Conservation (phyloP, 2,888 invertebrate species). For the Herminia tarsipennalis region DNA sequence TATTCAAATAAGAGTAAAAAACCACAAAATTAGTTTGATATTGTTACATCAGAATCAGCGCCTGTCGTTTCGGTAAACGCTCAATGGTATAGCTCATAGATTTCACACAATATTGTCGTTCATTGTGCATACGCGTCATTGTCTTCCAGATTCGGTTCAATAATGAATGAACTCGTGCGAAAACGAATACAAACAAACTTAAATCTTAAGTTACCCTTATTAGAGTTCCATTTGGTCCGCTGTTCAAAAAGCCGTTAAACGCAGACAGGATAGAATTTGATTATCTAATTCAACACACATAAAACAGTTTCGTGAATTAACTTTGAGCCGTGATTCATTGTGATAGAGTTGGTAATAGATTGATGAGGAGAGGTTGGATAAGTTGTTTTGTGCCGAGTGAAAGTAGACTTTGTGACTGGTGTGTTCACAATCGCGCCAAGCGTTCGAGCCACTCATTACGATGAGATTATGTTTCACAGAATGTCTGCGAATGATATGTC, state of each 20-base stretch:
- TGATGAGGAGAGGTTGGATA: constrained; percentile 29
- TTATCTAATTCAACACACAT: constrained; percentile 52
- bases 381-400: constrained; percentile 10
- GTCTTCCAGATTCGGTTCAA: constrained; percentile 48
- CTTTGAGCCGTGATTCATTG: constrained; percentile 43
- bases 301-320: constrained; percentile 43
- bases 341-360: constrained; percentile 51
- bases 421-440: constrained; percentile 65
- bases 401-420: constrained; percentile 56
- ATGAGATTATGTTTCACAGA: constrained; percentile 48
- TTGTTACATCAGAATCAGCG: too few species aligned
- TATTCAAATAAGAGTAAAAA: too few species aligned
- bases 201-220: background rate
- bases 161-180: constrained; percentile 41
- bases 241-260: constrained; percentile 52
- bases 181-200: constrained; percentile 14
- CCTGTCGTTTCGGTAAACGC: constrained; percentile 34
- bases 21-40: too few species aligned
- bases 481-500: constrained; percentile 41
- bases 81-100: constrained; percentile 49
- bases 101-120: constrained; percentile 62
- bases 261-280: constrained; percentile 53
- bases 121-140: constrained; percentile 61
- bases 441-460: constrained; percentile 63
- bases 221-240: constrained; percentile 16